Conservation (phyloP, 2,113 vertebrate genomes). For the Lipophrys pholis region DNA sequence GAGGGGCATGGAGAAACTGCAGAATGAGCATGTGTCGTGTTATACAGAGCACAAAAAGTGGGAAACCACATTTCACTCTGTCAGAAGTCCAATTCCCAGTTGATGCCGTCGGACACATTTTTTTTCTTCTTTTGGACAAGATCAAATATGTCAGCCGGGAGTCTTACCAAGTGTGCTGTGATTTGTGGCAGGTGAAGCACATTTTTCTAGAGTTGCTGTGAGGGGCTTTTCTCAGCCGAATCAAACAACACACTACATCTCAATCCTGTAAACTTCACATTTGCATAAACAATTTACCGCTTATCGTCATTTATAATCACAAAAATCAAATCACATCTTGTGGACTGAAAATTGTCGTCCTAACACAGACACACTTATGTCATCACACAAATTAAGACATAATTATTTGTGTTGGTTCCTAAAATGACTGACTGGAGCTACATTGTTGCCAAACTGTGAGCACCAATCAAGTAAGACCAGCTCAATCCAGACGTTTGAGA, state of each 20-base stretch:
- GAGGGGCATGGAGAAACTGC: conserved; percentile 4
- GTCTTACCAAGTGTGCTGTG: neutral
- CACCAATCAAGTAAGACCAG: conserved; percentile 9
- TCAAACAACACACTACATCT: conserved; percentile 9
- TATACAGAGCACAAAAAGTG: neutral
- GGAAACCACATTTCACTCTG: neutral
- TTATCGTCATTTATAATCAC: conserved; percentile 20
- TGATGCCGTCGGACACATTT: neutral
- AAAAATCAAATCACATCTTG: conserved; percentile 35
- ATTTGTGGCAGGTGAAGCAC: conserved; percentile 8
- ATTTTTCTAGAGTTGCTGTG: neutral
- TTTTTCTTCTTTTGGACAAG: neutral
- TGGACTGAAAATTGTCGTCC: conserved; percentile 35
- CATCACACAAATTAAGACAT: conserved; percentile 45
- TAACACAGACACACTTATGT: neutral
- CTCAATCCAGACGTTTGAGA: neutral
- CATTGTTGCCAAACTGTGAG: conserved; percentile 23
- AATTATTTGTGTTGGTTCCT: conserved; percentile 1
- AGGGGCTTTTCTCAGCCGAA: neutral
- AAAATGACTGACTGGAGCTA: neutral
- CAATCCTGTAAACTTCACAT: conserved; percentile 42
- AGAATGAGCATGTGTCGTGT: conserved; percentile 19
- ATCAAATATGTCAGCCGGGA: neutral
- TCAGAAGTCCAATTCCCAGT: neutral
- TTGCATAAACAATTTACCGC: conserved; percentile 22